phyloP scores from a whole-genome alignment of 2,797 vertebrate genomes.

The Clarias fuscus region DNA sequence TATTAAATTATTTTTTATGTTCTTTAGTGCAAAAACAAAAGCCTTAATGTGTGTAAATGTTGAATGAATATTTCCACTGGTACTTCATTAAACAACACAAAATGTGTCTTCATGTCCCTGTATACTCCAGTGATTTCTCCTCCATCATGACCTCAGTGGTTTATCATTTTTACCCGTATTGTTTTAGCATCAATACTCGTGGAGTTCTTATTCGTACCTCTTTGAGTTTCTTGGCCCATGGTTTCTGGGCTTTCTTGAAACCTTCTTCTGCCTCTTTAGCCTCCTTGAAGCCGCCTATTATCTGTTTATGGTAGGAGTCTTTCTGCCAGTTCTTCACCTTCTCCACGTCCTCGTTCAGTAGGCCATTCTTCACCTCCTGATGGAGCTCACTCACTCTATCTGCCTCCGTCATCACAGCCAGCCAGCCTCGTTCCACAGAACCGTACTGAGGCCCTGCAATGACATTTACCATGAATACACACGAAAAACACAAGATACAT shows the following conservation, averaged over 20 bases:
- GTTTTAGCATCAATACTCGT: too few species aligned
- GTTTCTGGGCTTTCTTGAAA: slow-evolving; percentile 97
- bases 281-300: slow-evolving; percentile 98
- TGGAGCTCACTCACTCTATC: slow-evolving; percentile 96
- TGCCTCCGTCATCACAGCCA: slow-evolving; percentile 87
- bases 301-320: slow-evolving; percentile 96
- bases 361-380: slow-evolving; percentile 88
- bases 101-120: neutral
- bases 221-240: slow-evolving; percentile 97
- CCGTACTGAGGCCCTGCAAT: slow-evolving; percentile 92
- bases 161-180: neutral
- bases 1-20: neutral
- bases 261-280: slow-evolving; percentile 96
- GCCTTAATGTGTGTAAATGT: neutral
- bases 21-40: neutral
- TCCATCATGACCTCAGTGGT: neutral
- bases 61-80: neutral
- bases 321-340: slow-evolving; percentile 99
- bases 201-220: slow-evolving; percentile 77
- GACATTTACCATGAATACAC: neutral
- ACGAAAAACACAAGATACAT: neutral
- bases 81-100: neutral
- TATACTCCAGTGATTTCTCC: neutral
- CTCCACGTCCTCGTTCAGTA: slow-evolving; percentile 90
- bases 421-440: slow-evolving; percentile 91